phyloP scores from a whole-genome alignment of 2,888 invertebrate species.

The Cremastinae sp. region DNA sequence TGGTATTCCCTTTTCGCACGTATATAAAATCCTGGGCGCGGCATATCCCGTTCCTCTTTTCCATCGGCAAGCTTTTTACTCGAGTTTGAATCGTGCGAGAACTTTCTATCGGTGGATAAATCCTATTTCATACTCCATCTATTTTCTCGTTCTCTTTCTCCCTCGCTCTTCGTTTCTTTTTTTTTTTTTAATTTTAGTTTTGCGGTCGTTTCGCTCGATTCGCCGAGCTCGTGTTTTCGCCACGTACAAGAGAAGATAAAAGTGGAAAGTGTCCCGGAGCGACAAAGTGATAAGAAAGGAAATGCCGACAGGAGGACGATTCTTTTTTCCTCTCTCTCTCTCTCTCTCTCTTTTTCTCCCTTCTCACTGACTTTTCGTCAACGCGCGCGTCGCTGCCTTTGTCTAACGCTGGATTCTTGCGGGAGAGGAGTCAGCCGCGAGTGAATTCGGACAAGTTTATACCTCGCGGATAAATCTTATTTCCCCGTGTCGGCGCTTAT shows the following conservation, averaged over 20 bases:
- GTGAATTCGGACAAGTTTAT: slow-evolving; percentile 38
- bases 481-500: slow-evolving; percentile 4
- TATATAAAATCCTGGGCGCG: background rate
- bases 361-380: slow-evolving; percentile 12
- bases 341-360: slow-evolving; percentile 12
- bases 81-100: slow-evolving; percentile 55
- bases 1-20: slow-evolving; percentile 16
- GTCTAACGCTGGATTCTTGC: background rate
- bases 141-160: slow-evolving; percentile 27
- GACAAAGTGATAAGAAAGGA: slow-evolving; percentile 41
- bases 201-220: slow-evolving; percentile 52
- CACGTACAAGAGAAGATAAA: slow-evolving; percentile 1
- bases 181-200: slow-evolving; percentile 43
- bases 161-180: slow-evolving; percentile 5
- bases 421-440: background rate
- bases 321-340: slow-evolving; percentile 6
- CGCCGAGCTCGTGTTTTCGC: slow-evolving; percentile 30
- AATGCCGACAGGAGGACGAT: slow-evolving; percentile 26
- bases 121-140: slow-evolving; percentile 59
- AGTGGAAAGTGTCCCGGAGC: slow-evolving; percentile 13
- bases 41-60: background rate
- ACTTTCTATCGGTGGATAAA: slow-evolving; percentile 60
- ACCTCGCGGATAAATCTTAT: slow-evolving; percentile 47
- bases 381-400: slow-evolving; percentile 53
- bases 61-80: slow-evolving; percentile 19